Percentiles rank a stretch among this genome's conserved stretches.
Conservation (phyloP, 2,797 vertebrate species). For the Ctenopoma kingsleyae region DNA sequence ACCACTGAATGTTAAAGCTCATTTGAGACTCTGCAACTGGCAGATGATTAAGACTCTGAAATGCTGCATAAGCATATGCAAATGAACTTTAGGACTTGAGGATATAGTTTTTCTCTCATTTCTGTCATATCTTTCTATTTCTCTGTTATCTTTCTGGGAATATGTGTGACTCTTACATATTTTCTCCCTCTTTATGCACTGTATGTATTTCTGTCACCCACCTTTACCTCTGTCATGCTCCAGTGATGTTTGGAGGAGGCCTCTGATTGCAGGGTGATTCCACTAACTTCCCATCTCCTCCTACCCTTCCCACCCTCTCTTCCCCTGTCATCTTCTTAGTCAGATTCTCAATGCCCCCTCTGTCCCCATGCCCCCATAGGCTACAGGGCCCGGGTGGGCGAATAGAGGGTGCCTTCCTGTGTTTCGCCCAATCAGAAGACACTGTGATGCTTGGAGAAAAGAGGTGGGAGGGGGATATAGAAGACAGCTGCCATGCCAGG, state of each 20-base stretch:
- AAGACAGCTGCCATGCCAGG: constrained; percentile 77
- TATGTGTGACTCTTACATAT: not conserved
- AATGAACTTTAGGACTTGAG: not conserved
- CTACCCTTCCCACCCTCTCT: constrained; percentile 34
- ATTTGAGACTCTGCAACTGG: constrained; percentile 2
- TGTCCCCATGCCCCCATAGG: constrained; percentile 72
- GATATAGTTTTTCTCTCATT: not conserved
- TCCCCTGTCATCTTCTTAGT: constrained; percentile 60
- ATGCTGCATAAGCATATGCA: constrained; percentile 13
- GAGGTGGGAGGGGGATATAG: constrained; percentile 27
- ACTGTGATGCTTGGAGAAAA: constrained; percentile 28
- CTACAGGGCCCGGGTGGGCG: constrained; percentile 55
- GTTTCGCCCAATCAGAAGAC: constrained; percentile 72
- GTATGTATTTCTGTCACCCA: constrained; percentile 15
- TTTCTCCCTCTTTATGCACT: not conserved
- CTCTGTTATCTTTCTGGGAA: not conserved
- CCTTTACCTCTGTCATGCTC: constrained; percentile 40
- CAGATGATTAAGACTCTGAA: constrained; percentile 6
- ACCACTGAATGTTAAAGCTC: not conserved
- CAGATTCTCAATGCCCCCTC: constrained; percentile 82
- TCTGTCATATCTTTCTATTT: not conserved
- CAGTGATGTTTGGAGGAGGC: constrained; percentile 56
- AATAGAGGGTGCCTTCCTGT: constrained; percentile 67
- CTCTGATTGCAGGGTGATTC: constrained; percentile 77
- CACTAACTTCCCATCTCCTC: constrained; percentile 79